phyloP scores from a whole-genome alignment of 2,888 invertebrate genomes.

The Herminia tarsipennalis region DNA sequence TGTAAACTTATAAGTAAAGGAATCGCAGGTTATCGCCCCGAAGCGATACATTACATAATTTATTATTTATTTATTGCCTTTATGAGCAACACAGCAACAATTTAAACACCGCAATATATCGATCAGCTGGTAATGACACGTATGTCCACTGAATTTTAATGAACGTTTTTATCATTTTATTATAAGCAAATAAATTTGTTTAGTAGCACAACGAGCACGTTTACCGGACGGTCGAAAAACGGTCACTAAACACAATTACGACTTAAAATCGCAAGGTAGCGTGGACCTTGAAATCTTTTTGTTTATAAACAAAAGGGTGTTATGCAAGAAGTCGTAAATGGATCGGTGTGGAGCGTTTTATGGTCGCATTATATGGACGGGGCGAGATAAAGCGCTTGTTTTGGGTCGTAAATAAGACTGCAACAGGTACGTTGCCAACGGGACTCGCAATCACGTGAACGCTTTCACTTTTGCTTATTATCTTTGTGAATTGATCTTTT shows the following conservation, averaged over 20 bases:
- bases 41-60: slow-evolving; percentile 49
- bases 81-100: slow-evolving; percentile 47
- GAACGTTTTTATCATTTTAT: slow-evolving; percentile 44
- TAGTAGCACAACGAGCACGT: slow-evolving; percentile 44
- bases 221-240: slow-evolving; percentile 57
- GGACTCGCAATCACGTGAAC: slow-evolving; percentile 79
- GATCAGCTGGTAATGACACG: slow-evolving; percentile 45
- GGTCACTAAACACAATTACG: slow-evolving; percentile 65
- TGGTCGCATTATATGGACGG: slow-evolving; percentile 80
- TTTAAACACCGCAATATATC: slow-evolving; percentile 53
- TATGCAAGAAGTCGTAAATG: slow-evolving; percentile 79
- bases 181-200: slow-evolving; percentile 24
- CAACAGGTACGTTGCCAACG: slow-evolving; percentile 83
- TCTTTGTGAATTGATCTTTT: slow-evolving; percentile 72
- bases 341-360: slow-evolving; percentile 74
- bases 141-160: slow-evolving; percentile 65
- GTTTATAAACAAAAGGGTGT: slow-evolving; percentile 84
- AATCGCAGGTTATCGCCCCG: slow-evolving; percentile 48
- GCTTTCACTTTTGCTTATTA: slow-evolving; percentile 81
- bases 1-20: slow-evolving; percentile 48
- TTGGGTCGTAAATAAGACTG: slow-evolving; percentile 85
- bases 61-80: slow-evolving; percentile 61
- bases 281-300: slow-evolving; percentile 76
- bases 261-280: slow-evolving; percentile 61
- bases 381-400: slow-evolving; percentile 84